These are phyloP conservation scores for Thripadectes ignobilis DNA, from an alignment of 2,797 vertebrate genomes.

Conservation along the genomic window DNA sequence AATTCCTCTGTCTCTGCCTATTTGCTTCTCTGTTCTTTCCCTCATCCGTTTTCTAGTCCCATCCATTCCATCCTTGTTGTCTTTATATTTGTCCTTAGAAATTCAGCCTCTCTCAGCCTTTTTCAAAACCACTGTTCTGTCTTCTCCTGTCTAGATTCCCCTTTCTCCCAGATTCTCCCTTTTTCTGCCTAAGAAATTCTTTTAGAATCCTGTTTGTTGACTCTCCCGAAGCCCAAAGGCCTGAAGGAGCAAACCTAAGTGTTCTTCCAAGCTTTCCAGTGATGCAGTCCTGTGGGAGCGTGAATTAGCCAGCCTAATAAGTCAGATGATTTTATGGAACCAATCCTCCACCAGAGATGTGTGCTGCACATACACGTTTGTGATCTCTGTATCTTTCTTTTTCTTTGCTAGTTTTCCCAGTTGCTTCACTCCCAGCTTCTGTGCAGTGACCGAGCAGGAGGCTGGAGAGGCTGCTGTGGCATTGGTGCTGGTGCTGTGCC, in stretches of 20 bases:
- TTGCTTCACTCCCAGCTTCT: background rate
- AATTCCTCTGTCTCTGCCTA: background rate
- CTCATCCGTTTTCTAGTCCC: background rate
- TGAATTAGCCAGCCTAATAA: background rate
- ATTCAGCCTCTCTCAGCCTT: background rate
- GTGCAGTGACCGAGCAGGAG: background rate
- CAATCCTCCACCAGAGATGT: background rate
- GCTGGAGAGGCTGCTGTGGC: background rate
- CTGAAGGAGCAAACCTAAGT: background rate
- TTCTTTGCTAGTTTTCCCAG: background rate
- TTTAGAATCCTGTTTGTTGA: background rate
- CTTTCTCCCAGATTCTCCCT: background rate
- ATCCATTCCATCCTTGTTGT: background rate
- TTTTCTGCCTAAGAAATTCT: background rate
- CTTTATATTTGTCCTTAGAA: background rate
- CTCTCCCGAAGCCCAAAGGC: background rate
- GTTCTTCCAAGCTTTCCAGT: background rate
- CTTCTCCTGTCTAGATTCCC: background rate
- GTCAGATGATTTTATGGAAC: background rate
- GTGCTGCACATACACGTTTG: background rate
- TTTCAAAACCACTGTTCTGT: background rate
- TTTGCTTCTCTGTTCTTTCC: background rate
- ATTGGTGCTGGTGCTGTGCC: background rate
- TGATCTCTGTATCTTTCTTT: background rate
- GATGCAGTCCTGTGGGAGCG: background rate